Base-by-base conservation (phyloP, 92 coral and sea anemone species). In the Pocillopora meandrina region DNA sequence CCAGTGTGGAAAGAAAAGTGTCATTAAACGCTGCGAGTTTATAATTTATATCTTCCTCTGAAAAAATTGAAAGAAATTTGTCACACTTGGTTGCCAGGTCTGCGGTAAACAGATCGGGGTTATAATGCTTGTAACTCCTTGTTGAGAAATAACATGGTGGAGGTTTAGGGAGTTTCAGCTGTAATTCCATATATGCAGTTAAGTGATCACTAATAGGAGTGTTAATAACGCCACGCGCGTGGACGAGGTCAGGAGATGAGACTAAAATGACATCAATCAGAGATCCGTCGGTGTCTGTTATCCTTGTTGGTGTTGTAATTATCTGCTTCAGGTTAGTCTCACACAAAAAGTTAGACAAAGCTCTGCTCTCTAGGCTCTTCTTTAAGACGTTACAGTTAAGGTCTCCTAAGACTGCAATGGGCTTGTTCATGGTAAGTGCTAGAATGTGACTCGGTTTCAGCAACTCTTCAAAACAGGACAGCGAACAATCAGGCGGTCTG, bases 401-500 rank as follows among this genome's bases (percentile, higher is more conserved):
- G 79, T 92, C 95, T 17, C 93, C 93, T 11, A 82, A 72, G 42
- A 93, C 79, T 33, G 88, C 47, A 26, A 92, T 87, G 15, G 93
- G 92, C 69, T 90, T 93, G 81, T 78, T 79, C 67, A 85, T 71
- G 6, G 86, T 35, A 33, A 90, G 81, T 35, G 93, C 93, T n/a
- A 74, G 88, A 72, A 90, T 90, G 69, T 79, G 90, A 66, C 56
- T 83, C 18, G 95, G 92, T 78, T 92, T 92, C 47, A 90, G 75
- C 4, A 92, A 17, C 16, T 79, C 84, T 69, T 90, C 93, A 31
- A 92, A 87, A 33, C 84, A 84, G 74, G 78, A 64, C 26, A 91
- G 66, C 15, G 91, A 89, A 72, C 87, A 87, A 49, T 91, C 91
- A 18, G 89, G 89, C 7, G 94, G 91, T 42, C 94, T 83, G 68